phyloP scores from a whole-genome alignment of 2,113 vertebrate species.

The Dromaius novaehollandiae region DNA sequence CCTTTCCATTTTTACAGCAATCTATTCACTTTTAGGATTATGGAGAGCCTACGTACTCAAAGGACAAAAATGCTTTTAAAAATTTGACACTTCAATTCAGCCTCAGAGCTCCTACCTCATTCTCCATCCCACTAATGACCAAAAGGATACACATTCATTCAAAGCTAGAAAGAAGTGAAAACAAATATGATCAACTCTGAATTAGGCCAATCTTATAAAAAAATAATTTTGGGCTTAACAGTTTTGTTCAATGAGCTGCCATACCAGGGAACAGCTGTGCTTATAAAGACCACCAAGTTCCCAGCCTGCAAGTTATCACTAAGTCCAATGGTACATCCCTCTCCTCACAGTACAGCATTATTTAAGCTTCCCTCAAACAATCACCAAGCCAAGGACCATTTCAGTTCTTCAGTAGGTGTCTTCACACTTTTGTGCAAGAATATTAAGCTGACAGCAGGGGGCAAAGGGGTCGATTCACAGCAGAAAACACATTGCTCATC shows the following conservation, averaged over 20 bases:
- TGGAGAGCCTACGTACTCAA: neutral
- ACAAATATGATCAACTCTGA: neutral
- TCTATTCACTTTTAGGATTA: neutral
- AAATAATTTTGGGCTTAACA: fast-evolving
- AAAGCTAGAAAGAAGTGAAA: neutral
- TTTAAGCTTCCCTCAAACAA: neutral
- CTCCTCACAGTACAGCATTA: fast-evolving
- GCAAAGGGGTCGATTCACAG: neutral
- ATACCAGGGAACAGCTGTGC: neutral
- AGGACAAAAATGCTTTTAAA: neutral
- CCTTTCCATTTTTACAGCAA: neutral
- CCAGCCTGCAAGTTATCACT: neutral
- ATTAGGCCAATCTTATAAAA: too few species aligned
- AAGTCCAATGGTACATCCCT: fast-evolving
- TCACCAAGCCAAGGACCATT: neutral
- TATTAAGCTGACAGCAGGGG: neutral
- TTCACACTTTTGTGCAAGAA: neutral
- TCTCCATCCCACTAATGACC: fast-evolving
- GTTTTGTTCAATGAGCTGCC: neutral
- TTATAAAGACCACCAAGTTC: neutral
- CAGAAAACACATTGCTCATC: neutral
- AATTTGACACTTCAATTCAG: neutral
- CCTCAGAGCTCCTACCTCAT: neutral
- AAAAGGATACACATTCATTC: neutral
- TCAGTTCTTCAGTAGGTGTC: neutral